Percentiles rank a stretch among this genome's conserved stretches.
Conservation (phyloP, 2,888 invertebrate species). For the Archips xylosteana region DNA sequence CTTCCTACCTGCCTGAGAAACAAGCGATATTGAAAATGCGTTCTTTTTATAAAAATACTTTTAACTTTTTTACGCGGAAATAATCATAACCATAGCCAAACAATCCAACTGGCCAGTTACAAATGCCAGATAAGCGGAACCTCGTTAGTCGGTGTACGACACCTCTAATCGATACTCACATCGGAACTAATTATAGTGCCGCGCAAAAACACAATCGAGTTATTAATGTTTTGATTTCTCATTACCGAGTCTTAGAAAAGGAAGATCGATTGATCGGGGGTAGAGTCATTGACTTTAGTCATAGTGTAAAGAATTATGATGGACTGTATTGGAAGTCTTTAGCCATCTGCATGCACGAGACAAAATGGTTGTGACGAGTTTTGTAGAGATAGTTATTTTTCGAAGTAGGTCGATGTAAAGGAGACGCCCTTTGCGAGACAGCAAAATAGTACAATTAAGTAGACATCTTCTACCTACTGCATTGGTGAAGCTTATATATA, state of each 20-base stretch:
- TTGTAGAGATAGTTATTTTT: not conserved
- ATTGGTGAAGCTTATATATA: no score
- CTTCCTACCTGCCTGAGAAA: no score
- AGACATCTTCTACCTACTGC: no score
- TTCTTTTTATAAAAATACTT: not conserved
- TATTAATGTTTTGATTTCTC: conserved; percentile 28
- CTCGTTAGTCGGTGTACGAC: conserved; percentile 25
- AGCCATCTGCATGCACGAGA: not conserved
- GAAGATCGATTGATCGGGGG: conserved; percentile 25
- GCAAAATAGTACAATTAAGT: not conserved
- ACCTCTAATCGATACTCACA: conserved; percentile 25
- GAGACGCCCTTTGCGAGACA: not conserved
- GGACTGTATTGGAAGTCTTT: not conserved
- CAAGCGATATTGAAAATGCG: not conserved
- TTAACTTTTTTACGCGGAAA: conserved; percentile 22
- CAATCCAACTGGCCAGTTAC: conserved; percentile 8
- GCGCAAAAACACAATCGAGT: conserved; percentile 38
- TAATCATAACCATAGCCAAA: conserved; percentile 3
- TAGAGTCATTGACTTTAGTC: conserved; percentile 32
- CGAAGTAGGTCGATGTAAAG: not conserved
- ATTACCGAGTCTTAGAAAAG: conserved; percentile 1
- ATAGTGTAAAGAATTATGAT: not conserved
- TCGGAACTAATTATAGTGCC: conserved; percentile 37
- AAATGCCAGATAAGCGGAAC: conserved; percentile 38
- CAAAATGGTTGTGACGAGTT: not conserved